phyloP scores from a whole-genome alignment of 2,797 vertebrate genomes.

The Ispidina picta region DNA sequence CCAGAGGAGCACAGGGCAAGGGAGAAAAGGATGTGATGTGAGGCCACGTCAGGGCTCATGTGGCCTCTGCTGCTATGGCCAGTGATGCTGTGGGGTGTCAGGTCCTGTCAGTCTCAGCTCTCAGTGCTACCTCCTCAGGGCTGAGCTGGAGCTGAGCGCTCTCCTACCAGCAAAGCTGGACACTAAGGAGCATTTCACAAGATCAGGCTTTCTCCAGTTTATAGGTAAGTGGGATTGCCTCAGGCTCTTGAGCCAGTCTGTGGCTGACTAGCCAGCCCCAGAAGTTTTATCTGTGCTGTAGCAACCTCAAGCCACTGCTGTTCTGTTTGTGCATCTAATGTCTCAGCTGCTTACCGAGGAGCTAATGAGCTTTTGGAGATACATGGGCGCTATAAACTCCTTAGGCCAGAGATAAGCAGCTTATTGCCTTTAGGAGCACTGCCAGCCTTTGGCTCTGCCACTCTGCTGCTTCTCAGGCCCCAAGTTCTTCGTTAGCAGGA shows the following conservation, averaged over 20 bases:
- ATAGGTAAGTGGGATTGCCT: background rate
- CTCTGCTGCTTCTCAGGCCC: background rate
- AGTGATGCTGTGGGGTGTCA: background rate
- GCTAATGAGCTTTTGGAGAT: slow-evolving; percentile 67
- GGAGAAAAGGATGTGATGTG: background rate
- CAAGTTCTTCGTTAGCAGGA: background rate
- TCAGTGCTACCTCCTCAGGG: background rate
- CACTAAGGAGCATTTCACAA: background rate
- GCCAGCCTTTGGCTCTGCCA: slow-evolving; percentile 4
- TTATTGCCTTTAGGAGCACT: slow-evolving; percentile 36
- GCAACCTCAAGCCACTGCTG: background rate
- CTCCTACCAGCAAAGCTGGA: background rate
- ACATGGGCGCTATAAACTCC: slow-evolving; percentile 52
- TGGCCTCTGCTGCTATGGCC: background rate
- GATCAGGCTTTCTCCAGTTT: background rate
- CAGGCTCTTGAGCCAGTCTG: background rate
- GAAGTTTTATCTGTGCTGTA: slow-evolving; percentile 11
- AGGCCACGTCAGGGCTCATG: background rate
- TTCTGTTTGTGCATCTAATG: slow-evolving; percentile 10
- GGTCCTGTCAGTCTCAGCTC: background rate
- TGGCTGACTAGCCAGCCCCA: background rate
- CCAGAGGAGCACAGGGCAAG: background rate
- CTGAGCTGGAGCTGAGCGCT: background rate
- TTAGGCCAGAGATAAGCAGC: slow-evolving; percentile 62
- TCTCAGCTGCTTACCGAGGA: slow-evolving; percentile 36